Conservation (phyloP, 2,113 vertebrate species). For the Siniperca chuatsi region DNA sequence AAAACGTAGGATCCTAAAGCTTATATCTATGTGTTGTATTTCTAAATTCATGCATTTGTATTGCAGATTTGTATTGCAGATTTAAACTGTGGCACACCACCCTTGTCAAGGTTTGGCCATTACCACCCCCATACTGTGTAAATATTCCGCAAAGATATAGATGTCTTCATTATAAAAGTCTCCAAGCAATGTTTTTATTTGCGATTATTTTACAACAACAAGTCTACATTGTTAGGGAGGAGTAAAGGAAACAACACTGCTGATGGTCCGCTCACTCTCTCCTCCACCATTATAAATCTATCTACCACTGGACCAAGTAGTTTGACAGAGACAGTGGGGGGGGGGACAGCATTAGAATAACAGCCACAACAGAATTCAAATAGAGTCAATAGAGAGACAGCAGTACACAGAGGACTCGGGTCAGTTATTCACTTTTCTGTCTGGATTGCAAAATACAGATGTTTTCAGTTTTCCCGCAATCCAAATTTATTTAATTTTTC, state of each 20-base stretch:
- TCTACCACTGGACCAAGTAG: constrained; percentile 74
- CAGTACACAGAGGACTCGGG: constrained; percentile 50
- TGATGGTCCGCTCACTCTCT: constrained; percentile 55
- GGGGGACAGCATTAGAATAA: constrained; percentile 69
- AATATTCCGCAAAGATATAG: constrained; percentile 35
- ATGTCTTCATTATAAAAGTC: constrained; percentile 65
- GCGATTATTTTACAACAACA: constrained; percentile 82
- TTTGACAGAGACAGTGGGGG: constrained; percentile 66
- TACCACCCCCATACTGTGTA: not conserved
- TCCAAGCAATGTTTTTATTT: constrained; percentile 84
- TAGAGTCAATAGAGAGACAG: constrained; percentile 60
- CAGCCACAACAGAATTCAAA: constrained; percentile 79
- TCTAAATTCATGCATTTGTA: not conserved
- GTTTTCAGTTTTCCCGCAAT: constrained; percentile 7
- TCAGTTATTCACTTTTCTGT: constrained; percentile 40
- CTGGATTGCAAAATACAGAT: constrained; percentile 16
- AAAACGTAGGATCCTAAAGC: not conserved
- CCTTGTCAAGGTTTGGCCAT: not conserved
- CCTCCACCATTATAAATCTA: constrained; percentile 71
- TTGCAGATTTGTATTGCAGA: not conserved
- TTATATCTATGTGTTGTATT: not conserved
- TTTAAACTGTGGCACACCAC: not conserved
- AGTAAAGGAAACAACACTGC: constrained; percentile 69
- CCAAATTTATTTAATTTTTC: not conserved
- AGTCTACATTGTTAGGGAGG: constrained; percentile 78